Conservation (phyloP, 2,888 invertebrate genomes). For the Dermolepida albohirtum region DNA sequence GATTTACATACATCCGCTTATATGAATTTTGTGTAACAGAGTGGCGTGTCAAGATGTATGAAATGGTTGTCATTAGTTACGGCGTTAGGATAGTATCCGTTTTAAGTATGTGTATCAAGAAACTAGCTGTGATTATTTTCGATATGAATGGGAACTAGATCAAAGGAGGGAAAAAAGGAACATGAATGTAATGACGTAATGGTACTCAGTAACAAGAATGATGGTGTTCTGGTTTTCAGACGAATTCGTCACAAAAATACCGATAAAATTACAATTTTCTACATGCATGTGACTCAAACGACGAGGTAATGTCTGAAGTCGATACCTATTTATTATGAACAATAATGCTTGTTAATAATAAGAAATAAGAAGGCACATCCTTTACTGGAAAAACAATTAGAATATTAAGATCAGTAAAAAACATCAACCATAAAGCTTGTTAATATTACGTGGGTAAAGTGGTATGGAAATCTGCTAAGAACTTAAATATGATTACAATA, state of each 20-base stretch:
- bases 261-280: too few relatives aligned
- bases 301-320: too few relatives aligned
- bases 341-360: too few relatives aligned
- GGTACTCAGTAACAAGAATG: conserved; percentile 1
- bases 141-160: conserved; percentile 33
- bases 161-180: conserved; percentile 5
- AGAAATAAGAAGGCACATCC: too few relatives aligned
- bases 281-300: too few relatives aligned
- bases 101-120: conserved; percentile 15
- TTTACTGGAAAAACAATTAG: too few relatives aligned
- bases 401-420: too few relatives aligned
- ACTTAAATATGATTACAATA: too few relatives aligned
- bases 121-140: conserved; percentile 32
- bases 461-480: too few relatives aligned
- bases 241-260: background rate
- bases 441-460: too few relatives aligned
- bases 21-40: conserved; percentile 30
- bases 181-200: conserved; percentile 12
- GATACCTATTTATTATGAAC: too few relatives aligned
- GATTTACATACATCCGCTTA: conserved; percentile 37
- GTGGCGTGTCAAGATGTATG: conserved; percentile 31
- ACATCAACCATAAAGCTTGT: too few relatives aligned
- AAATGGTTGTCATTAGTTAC: conserved; percentile 33
- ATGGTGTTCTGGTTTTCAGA: background rate
- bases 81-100: conserved; percentile 17